Conservation (phyloP, 2,888 invertebrate genomes). For the Chrysotoxum bicinctum region DNA sequence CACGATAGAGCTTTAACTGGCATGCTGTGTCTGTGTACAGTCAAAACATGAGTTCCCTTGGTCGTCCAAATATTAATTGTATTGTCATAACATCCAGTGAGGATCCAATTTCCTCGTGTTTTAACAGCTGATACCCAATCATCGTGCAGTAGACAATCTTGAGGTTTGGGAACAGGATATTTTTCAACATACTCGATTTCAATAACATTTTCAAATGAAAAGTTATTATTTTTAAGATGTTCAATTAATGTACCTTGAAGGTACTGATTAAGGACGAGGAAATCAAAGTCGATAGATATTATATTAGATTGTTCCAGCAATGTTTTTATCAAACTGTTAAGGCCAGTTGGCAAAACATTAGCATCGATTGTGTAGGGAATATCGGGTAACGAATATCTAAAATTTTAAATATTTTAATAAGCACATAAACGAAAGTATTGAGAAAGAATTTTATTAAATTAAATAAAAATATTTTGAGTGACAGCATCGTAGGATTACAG, state of each 20-base stretch:
- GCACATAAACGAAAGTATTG: not conserved
- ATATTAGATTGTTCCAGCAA: constrained; percentile 82
- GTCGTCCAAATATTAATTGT: constrained; percentile 94
- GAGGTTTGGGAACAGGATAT: constrained; percentile 94
- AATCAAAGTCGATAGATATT: constrained; percentile 89
- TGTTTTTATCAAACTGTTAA: constrained; percentile 91
- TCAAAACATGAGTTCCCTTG: constrained; percentile 91
- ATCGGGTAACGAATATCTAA: constrained; percentile 93
- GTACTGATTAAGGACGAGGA: constrained; percentile 92
- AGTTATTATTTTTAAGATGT: constrained; percentile 88
- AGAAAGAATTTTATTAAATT: too few relatives aligned
- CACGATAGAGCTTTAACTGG: constrained; percentile 94
- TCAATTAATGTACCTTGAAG: constrained; percentile 84
- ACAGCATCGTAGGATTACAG: too few relatives aligned
- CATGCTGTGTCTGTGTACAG: constrained; percentile 92
- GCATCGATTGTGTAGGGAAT: constrained; percentile 91
- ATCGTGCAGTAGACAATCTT: constrained; percentile 95
- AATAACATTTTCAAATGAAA: constrained; percentile 92
- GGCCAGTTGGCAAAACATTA: constrained; percentile 85
- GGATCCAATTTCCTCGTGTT: constrained; percentile 88
- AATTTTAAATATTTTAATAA: not conserved
- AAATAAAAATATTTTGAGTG: too few relatives aligned
- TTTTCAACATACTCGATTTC: constrained; percentile 96
- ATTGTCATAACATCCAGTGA: constrained; percentile 96
- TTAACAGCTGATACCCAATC: constrained; percentile 98